Conservation (phyloP, 2,113 vertebrate genomes). For the Cyanistes caeruleus region DNA sequence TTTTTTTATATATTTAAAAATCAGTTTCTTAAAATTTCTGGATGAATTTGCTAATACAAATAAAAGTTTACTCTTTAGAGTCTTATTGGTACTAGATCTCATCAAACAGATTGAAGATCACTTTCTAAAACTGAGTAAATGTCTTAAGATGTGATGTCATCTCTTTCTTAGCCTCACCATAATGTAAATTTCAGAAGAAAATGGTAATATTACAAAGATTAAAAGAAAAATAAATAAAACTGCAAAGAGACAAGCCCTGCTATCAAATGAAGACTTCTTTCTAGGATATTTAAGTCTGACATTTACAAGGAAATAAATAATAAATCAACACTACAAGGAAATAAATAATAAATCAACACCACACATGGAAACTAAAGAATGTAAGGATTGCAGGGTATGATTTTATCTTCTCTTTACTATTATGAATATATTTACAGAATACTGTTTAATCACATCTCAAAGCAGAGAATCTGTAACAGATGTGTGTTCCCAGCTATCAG, state of each 20-base stretch:
- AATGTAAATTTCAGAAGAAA: background rate
- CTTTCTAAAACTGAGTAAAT: background rate
- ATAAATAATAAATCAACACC: background rate
- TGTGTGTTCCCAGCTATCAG: background rate
- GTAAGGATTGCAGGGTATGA: background rate
- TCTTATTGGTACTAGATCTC: background rate
- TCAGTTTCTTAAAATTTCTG: background rate
- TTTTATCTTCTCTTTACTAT: background rate
- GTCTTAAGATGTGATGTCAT: background rate
- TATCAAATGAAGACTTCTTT: background rate
- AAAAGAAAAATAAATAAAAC: background rate
- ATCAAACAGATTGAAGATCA: background rate
- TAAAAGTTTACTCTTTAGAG: background rate
- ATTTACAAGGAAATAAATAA: background rate
- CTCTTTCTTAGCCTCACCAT: background rate
- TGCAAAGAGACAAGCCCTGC: background rate
- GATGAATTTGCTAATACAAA: background rate
- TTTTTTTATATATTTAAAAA: background rate
- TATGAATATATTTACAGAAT: background rate
- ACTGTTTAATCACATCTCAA: background rate
- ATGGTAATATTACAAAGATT: background rate
- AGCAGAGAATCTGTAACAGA: background rate
- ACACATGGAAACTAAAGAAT: background rate
- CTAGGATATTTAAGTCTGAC: background rate
- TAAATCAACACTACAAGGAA: background rate